phyloP scores from a whole-genome alignment of 2,113 vertebrate species.

The Stigmatopora nigra region DNA sequence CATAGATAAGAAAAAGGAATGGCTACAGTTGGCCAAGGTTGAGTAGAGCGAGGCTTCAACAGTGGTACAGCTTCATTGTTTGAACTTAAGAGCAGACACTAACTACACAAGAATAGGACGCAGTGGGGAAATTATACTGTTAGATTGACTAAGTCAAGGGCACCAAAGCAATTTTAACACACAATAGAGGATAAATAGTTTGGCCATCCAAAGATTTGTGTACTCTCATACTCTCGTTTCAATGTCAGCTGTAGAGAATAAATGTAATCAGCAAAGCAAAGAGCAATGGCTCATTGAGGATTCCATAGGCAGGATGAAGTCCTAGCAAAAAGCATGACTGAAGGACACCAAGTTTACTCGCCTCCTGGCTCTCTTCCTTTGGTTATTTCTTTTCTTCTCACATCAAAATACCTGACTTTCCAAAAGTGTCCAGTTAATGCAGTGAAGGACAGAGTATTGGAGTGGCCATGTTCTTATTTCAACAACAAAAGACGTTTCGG shows the following conservation, averaged over 20 bases:
- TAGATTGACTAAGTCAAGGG: slow-evolving; percentile 12
- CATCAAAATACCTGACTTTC: slow-evolving; percentile 41
- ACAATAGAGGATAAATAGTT: slow-evolving; percentile 4
- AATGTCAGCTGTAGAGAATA: slow-evolving; percentile 32
- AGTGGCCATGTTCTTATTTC: slow-evolving; percentile 29
- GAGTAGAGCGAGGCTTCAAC: slow-evolving; percentile 53
- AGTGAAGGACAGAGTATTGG: slow-evolving; percentile 18
- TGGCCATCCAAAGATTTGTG: slow-evolving; percentile 1
- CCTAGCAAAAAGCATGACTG: slow-evolving; percentile 32
- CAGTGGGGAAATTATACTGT: not conserved
- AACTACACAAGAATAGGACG: slow-evolving; percentile 35
- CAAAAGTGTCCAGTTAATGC: slow-evolving; percentile 45
- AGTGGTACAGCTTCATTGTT: slow-evolving; percentile 59
- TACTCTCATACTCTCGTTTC: slow-evolving; percentile 18
- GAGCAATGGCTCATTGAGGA: slow-evolving; percentile 57
- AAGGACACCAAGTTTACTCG: slow-evolving; percentile 45
- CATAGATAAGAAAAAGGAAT: slow-evolving; percentile 61
- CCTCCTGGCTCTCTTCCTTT: not conserved
- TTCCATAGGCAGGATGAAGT: slow-evolving; percentile 50
- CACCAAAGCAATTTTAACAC: slow-evolving; percentile 6
- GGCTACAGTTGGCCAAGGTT: slow-evolving; percentile 49
- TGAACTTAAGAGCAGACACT: slow-evolving; percentile 39
- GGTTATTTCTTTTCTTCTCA: slow-evolving; percentile 31
- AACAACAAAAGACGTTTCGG: slow-evolving; percentile 19
- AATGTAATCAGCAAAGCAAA: slow-evolving; percentile 57